Base-by-base conservation (phyloP, 2,888 invertebrate species). In the Chromoteleia sp. region DNA sequence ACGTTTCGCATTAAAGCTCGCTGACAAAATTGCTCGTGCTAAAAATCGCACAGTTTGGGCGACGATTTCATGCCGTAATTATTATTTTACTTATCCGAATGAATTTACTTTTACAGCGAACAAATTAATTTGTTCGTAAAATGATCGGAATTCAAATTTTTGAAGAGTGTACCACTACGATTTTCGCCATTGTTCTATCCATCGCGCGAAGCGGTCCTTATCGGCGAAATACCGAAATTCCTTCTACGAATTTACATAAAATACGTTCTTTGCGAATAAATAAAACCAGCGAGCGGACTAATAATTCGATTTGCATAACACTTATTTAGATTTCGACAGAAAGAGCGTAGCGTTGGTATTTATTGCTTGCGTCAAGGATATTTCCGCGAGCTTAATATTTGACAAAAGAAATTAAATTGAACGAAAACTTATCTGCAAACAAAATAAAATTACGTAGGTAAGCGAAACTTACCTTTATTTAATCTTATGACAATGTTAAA, bases 121-220 rank as follows among this genome's bases (percentile, higher is more conserved):
- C n/a, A n/a, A n/a, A n/a, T n/a, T n/a, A n/a, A n/a, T n/a, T n/a
- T n/a, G n/a, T n/a, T n/a, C n/a, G n/a, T n/a, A n/a, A n/a, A n/a
- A n/a, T n/a, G n/a, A n/a, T n/a, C n/a, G n/a, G n/a, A n/a, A n/a
- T n/a, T n/a, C n/a, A n/a, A n/a, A n/a, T n/a, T n/a, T n/a, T n/a
- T n/a, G 73, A 79, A 67, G 78, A 67, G 78, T 67, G 59, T 67
- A 79, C 73, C 67, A 73, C 45, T 59, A 14, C 67, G 52, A 52
- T 78, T 71, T 58, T 56, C 50, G 48, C 63, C 45, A 79, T 79
- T 79, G 78, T 79, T 65, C 71, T 58, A 50, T 58, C 52, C 30
- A 61, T 79, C 52, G 67, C 39, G 54, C 54, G 59, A 48, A 14
- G 54, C 52, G 6, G 71, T 33, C 48, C 68, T 73, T 68, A 61